Conservation (phyloP, 2,113 vertebrate species). For the Arenaria interpres region DNA sequence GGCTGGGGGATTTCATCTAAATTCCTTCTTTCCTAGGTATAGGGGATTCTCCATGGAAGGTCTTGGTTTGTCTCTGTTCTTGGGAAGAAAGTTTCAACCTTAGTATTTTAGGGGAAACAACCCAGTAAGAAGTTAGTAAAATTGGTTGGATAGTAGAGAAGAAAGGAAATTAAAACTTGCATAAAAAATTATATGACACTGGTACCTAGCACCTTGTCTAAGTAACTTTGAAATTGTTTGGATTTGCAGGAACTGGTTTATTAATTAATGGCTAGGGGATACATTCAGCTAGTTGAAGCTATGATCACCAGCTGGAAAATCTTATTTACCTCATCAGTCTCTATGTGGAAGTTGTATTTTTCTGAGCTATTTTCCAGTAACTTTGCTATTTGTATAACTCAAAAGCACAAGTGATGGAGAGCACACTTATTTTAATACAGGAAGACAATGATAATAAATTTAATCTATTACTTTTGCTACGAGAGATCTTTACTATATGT, state of each 20-base stretch:
- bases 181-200: background rate
- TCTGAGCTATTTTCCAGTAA: conserved; percentile 59
- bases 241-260: background rate
- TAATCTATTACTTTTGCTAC: conserved; percentile 41
- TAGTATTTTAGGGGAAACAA: background rate
- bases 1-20: background rate
- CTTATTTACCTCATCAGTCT: conserved; percentile 47
- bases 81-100: background rate
- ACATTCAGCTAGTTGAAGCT: conserved; percentile 32
- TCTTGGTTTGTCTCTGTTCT: background rate
- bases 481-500: conserved; percentile 44
- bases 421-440: conserved; percentile 4
- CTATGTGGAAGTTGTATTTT: conserved; percentile 56
- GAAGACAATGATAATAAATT: background rate
- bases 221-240: conserved; percentile 15
- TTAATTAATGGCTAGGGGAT: conserved; percentile 38
- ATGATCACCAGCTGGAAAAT: conserved; percentile 53
- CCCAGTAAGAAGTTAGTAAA: background rate
- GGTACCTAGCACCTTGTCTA: background rate
- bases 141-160: background rate
- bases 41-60: background rate
- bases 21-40: background rate
- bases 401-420: conserved; percentile 39
- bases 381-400: conserved; percentile 49
- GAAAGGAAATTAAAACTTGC: background rate